Evolutionary conservation across 2,888 invertebrate genomes (phyloP).

Genomic region (Amiota communis): DNA sequence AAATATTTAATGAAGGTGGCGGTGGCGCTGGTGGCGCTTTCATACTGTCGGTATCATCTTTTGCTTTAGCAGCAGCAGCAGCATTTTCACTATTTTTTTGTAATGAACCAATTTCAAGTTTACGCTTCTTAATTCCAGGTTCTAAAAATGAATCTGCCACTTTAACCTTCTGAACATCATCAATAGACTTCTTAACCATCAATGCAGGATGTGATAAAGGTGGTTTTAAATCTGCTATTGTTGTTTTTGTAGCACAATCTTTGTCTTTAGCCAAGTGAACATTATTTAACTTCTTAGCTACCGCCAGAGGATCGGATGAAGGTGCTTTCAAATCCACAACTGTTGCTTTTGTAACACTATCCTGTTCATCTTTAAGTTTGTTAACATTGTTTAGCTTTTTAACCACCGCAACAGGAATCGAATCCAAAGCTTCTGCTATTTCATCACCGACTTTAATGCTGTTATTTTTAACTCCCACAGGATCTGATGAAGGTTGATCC

Average conservation of each 20-base stretch:
- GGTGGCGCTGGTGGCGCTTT: slow-evolving; percentile 16
- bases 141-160: slow-evolving; percentile 21
- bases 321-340: no score
- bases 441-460: no score
- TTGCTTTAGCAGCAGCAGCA: slow-evolving; percentile 2
- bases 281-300: neutral
- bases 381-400: neutral
- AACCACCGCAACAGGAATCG: neutral
- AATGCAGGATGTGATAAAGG: no score
- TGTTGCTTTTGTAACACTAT: neutral
- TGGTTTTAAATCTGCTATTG: no score
- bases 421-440: neutral
- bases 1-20: neutral
- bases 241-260: neutral
- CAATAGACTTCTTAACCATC: neutral
- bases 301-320: neutral
- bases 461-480: no score
- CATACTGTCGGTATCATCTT: neutral
- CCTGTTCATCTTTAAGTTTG: neutral
- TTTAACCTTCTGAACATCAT: neutral
- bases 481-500: no score
- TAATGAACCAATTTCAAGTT: slow-evolving; percentile 36
- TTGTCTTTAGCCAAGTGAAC: neutral
- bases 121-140: slow-evolving; percentile 39
- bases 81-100: slow-evolving; percentile 9